Evolutionary conservation across 2,797 vertebrate genomes (phyloP), one percentile per base, ranked within the genome.

Genomic region (Balearica regulorum): DNA sequence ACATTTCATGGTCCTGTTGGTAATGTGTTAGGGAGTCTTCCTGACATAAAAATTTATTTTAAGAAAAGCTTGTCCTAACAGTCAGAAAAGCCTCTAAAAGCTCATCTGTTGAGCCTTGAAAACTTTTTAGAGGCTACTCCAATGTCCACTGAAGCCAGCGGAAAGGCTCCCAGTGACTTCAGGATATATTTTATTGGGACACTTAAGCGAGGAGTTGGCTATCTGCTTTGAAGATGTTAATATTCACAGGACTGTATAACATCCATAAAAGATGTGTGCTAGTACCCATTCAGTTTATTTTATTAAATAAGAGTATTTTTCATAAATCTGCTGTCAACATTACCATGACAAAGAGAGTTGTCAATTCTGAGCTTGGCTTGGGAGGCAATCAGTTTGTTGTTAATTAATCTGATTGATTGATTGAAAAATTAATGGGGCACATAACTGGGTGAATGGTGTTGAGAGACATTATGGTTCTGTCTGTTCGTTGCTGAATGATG

Each of bases 41-140:
- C 61, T 96, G 94, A 97, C 91, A 96, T 83, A 43, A 95, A 85
- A 89, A 97, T 94, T 95, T 96, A 96, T 96, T 97, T 95, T 93
- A 96, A 96, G 93, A 70, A 90, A 97, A 95, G 29, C 86, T 85
- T 95, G 94, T 91, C 93, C 93, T 96, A 97, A 90, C 25, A 89
- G 64, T 86, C 88, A 95, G 70, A 96, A 95, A 85, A 87, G 33
- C 73, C 29, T 90, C 64, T 88, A 84, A 78, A 83, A 93, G 55
- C 64, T 97, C 90, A 97, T 62, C 41, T 51, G 17, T 72, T 70
- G 66, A 85, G 43, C 58, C 65, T 77, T 91, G 77, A 94, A 93
- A 83, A 61, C 11, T 72, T 95, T 89, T 75, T 57, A 88, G 85
- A 83, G 58, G 46, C 19, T 91, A 85, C 58, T 83, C 43, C 39